Evolutionary conservation across 1,140 invertebrate species (phyloP).

Genomic region (Charaxes varanes): DNA sequence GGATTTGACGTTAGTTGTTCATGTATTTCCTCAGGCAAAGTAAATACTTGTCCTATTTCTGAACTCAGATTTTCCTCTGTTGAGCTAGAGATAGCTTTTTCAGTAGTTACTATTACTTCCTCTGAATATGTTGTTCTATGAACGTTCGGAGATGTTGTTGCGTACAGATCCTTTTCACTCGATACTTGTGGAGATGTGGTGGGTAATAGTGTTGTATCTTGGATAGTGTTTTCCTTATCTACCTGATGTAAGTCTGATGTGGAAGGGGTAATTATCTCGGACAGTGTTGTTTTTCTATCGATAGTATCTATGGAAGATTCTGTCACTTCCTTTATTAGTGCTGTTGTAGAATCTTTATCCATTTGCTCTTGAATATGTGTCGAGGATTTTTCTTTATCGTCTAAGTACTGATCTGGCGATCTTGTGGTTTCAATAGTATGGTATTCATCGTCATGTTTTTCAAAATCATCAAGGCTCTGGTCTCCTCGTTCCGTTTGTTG

Average conservation of each 20-base stretch:
- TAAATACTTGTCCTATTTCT: conserved; percentile 28
- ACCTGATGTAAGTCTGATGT: conserved; percentile 1
- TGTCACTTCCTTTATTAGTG: no score
- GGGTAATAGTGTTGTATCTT: background rate
- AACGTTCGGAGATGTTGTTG: background rate
- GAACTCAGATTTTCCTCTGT: conserved; percentile 20
- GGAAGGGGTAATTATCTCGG: conserved; percentile 5
- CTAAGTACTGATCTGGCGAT: conserved; percentile 5
- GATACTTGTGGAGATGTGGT: background rate
- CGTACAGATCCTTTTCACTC: background rate
- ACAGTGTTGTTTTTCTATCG: no score
- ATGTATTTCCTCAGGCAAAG: conserved; percentile 28
- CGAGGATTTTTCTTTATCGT: conserved; percentile 6
- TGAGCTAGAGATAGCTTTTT: conserved; percentile 8
- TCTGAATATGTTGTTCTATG: background rate
- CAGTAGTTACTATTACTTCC: conserved; percentile 8
- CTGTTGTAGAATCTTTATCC: conserved; percentile 7
- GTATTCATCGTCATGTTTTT: conserved; percentile 18
- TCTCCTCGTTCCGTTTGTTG: conserved; percentile 30
- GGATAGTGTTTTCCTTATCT: conserved; percentile 4
- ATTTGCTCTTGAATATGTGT: conserved; percentile 2
- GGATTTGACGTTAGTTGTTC: conserved; percentile 29
- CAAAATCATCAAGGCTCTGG: conserved; percentile 15
- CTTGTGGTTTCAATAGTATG: conserved; percentile 3
- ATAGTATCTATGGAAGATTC: no score